phyloP scores from a whole-genome alignment of 2,113 vertebrate species.

The Ictalurus punctatus region DNA sequence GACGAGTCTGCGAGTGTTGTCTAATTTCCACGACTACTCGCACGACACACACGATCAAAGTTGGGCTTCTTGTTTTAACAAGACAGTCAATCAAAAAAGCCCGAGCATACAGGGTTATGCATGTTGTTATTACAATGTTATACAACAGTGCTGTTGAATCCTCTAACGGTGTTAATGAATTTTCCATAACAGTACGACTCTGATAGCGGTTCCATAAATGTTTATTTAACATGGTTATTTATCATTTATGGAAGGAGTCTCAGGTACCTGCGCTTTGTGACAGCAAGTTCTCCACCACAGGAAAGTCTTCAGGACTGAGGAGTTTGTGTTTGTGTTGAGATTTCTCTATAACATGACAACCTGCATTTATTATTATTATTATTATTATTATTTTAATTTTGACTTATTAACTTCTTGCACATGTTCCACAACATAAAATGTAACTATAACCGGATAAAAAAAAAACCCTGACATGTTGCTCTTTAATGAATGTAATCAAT shows the following conservation, averaged over 20 bases:
- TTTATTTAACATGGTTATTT: neutral
- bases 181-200: neutral
- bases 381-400: neutral
- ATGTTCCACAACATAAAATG: neutral
- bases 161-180: neutral
- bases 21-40: too few relatives aligned
- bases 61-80: too few relatives aligned
- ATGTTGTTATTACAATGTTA: neutral
- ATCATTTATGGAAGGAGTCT: neutral
- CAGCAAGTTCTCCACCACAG: neutral
- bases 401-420: neutral
- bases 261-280: neutral
- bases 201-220: neutral
- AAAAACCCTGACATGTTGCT: neutral
- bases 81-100: neutral
- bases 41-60: too few relatives aligned
- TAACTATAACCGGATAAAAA: neutral
- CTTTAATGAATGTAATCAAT: neutral
- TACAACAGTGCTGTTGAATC: neutral
- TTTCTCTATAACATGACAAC: neutral
- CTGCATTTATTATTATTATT: too few relatives aligned
- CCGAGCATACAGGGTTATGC: neutral
- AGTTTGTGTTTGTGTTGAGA: neutral
- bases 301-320: neutral
- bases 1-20: too few relatives aligned